Conservation (phyloP, 2,888 invertebrate species). For the Drosophila formosana region DNA sequence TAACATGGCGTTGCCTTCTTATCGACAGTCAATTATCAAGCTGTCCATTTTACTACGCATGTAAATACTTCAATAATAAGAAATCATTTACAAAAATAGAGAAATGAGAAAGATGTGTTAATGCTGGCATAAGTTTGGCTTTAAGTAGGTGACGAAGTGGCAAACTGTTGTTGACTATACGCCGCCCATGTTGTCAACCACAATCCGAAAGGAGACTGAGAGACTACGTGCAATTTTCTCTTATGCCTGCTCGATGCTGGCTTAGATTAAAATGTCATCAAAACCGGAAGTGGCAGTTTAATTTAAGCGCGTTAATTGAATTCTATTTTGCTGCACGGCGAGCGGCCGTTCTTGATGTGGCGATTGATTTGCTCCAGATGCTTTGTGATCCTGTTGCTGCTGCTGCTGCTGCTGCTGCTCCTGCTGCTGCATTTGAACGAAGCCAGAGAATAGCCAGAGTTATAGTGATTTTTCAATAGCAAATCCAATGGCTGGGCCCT, state of each 20-base stretch:
- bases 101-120: not conserved
- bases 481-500: slow-evolving; percentile 44
- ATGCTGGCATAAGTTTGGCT: slow-evolving; percentile 28
- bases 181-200: slow-evolving; percentile 43
- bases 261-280: slow-evolving; percentile 80
- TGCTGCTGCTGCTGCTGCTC: slow-evolving; percentile 15
- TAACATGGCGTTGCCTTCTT: no score
- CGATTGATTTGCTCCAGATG: slow-evolving; percentile 71
- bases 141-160: slow-evolving; percentile 39
- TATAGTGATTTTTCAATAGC: slow-evolving; percentile 20
- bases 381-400: slow-evolving; percentile 39
- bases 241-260: slow-evolving; percentile 34
- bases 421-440: slow-evolving; percentile 15
- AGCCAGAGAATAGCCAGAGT: slow-evolving; percentile 16
- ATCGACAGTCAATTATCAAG: slow-evolving; percentile 37
- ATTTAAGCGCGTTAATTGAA: slow-evolving; percentile 83
- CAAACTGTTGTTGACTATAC: slow-evolving; percentile 40
- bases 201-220: slow-evolving; percentile 6
- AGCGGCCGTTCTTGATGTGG: slow-evolving; percentile 46
- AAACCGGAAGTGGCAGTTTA: slow-evolving; percentile 84
- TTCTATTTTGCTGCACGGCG: slow-evolving; percentile 71
- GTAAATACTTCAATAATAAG: slow-evolving; percentile 41
- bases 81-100: not conserved
- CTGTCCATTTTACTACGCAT: slow-evolving; percentile 52
- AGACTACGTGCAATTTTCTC: slow-evolving; percentile 44